Evolutionary conservation across 2,113 vertebrate species (phyloP).

Genomic region (Coreoperca whiteheadi): DNA sequence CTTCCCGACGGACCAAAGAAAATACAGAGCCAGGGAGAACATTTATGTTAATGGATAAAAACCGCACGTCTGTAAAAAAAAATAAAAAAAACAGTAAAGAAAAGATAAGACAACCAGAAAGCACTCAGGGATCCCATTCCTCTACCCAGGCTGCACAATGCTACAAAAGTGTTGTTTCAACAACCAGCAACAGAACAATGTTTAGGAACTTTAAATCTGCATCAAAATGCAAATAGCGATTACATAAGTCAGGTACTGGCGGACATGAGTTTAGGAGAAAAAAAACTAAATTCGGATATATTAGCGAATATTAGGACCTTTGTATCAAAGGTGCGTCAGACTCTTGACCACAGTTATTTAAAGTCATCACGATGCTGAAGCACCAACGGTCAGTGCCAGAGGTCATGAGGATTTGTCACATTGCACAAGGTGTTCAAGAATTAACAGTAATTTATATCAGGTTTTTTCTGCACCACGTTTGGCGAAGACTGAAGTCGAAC

Average conservation of each 20-base stretch:
- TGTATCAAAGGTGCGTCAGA: too few relatives aligned
- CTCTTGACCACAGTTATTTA: neutral
- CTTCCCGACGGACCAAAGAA: conserved; percentile 1
- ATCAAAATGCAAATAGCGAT: too few relatives aligned
- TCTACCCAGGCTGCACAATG: neutral
- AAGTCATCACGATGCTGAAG: neutral
- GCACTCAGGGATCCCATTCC: neutral
- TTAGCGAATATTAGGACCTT: too few relatives aligned
- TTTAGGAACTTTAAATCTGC: neutral
- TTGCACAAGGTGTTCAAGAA: neutral
- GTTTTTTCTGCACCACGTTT: too few relatives aligned
- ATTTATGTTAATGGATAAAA: conserved; percentile 19
- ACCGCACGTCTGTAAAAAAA: neutral
- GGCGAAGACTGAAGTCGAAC: too few relatives aligned
- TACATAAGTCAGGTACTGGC: neutral
- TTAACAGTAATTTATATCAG: too few relatives aligned
- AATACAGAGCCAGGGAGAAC: neutral
- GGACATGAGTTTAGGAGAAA: neutral
- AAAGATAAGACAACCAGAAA: neutral
- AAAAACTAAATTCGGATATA: neutral
- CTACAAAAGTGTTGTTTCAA: neutral
- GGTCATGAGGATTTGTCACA: neutral
- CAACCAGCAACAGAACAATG: too few relatives aligned
- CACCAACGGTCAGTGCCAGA: neutral
- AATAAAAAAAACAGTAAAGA: neutral